These are phyloP conservation scores for Eilema sororculum DNA, from an alignment of 2,888 invertebrate species.

Conservation along the genomic window DNA sequence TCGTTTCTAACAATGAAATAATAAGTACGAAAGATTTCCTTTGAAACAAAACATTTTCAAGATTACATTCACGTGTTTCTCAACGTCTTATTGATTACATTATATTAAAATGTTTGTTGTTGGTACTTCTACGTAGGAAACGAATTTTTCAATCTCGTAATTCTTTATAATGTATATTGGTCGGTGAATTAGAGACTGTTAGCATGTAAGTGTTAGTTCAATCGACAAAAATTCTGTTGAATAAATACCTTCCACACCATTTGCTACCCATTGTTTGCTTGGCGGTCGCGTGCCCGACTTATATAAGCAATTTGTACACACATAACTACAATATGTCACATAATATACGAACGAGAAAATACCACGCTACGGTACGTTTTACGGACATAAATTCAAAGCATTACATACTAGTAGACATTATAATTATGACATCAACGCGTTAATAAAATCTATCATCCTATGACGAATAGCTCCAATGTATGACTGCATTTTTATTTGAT, in stretches of 20 bases:
- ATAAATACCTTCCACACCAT: constrained; percentile 61
- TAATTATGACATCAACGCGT: not conserved
- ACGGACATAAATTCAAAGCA: not conserved
- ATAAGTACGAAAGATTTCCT: not conserved
- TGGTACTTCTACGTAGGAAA: constrained; percentile 11
- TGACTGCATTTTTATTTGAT: not conserved
- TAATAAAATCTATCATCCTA: not conserved
- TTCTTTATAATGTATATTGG: constrained; percentile 36
- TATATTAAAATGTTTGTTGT: constrained; percentile 13
- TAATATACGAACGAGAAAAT: constrained; percentile 7
- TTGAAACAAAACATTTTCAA: not conserved
- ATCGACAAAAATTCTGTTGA: constrained; percentile 63
- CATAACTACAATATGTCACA: constrained; percentile 8
- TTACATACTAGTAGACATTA: not conserved
- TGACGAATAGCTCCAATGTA: not conserved
- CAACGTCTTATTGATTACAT: constrained; percentile 4
- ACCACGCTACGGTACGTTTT: not conserved
- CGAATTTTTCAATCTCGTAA: constrained; percentile 37
- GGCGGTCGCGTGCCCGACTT: constrained; percentile 56
- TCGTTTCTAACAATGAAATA: not conserved
- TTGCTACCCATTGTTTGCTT: constrained; percentile 60
- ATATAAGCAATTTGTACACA: constrained; percentile 28
- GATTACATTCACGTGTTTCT: constrained; percentile 5
- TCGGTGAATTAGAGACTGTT: constrained; percentile 40
- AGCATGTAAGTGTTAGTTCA: constrained; percentile 50